Evolutionary conservation across 30 jellyfish, hydroid and myxozoan genomes (phyloP).

Genomic region (Turritopsis dohrnii): DNA sequence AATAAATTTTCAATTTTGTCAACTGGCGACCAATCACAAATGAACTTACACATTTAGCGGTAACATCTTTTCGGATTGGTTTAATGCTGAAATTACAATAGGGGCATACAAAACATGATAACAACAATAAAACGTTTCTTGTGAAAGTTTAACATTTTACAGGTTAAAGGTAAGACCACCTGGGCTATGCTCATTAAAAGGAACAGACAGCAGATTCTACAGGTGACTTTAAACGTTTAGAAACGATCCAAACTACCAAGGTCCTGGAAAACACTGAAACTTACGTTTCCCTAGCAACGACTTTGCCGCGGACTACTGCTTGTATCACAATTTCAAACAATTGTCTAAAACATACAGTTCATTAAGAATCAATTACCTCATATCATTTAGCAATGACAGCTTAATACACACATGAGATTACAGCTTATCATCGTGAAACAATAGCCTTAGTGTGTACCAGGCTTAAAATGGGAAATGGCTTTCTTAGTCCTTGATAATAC

Average conservation of each 20-base stretch:
- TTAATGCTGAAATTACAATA: slow-evolving; percentile 42
- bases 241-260: neutral
- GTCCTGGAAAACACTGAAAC: neutral
- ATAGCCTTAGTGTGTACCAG: too few relatives aligned
- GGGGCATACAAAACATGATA: neutral
- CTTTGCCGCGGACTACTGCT: slow-evolving; percentile 67
- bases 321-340: slow-evolving; percentile 83
- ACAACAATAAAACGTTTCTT: neutral
- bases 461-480: too few relatives aligned
- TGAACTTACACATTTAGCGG: slow-evolving; percentile 89
- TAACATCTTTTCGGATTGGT: slow-evolving; percentile 79
- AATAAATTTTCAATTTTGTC: neutral
- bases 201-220: too few relatives aligned
- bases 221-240: neutral
- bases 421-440: too few relatives aligned
- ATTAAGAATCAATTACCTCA: too few relatives aligned
- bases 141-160: neutral
- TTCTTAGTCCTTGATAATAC: too few relatives aligned
- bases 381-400: too few relatives aligned
- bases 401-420: too few relatives aligned
- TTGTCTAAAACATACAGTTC: slow-evolving; percentile 44
- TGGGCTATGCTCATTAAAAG: too few relatives aligned
- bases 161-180: too few relatives aligned
- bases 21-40: neutral
- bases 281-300: slow-evolving; percentile 80